Percentiles rank a stretch among this genome's conserved stretches.
phyloP scores from a whole-genome alignment of 2,797 vertebrate genomes.

The Enteromius paludinosus region DNA sequence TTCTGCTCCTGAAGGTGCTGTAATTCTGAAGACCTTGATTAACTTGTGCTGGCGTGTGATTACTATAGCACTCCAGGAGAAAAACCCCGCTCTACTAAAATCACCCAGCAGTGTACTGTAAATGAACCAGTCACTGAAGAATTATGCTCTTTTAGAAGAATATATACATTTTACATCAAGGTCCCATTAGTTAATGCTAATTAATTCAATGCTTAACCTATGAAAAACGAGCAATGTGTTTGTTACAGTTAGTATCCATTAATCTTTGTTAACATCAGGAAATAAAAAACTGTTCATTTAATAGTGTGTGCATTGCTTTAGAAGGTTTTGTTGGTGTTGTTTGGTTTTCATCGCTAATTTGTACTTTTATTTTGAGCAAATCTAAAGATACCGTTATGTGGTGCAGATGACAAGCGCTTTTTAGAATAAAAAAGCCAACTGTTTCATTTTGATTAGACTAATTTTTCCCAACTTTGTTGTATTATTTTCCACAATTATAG shows the following conservation, averaged over 20 bases:
- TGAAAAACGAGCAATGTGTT: neutral
- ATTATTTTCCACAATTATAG: neutral
- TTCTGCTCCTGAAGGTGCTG: slow-evolving; percentile 3
- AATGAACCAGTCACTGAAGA: neutral
- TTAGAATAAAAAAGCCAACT: neutral
- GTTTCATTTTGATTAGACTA: neutral
- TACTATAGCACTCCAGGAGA: neutral
- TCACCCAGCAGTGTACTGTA: neutral
- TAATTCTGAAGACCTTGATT: slow-evolving; percentile 1
- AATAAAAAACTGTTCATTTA: neutral
- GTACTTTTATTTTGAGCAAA: neutral
- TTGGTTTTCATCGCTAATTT: neutral
- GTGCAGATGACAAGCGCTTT: neutral
- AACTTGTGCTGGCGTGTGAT: neutral
- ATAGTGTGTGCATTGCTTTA: too few relatives aligned
- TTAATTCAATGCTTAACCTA: neutral
- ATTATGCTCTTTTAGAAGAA: neutral
- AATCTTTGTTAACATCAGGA: neutral
- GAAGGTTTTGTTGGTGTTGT: neutral
- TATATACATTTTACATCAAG: neutral
- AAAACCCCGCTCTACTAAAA: neutral
- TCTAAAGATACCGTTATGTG: neutral
- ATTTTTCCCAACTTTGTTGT: neutral
- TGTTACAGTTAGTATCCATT: neutral
- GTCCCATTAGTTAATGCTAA: neutral